Percentiles rank a stretch among this genome's conserved stretches.
These are phyloP conservation scores for Polypterus bichir DNA, from an alignment of 2,113 vertebrate genomes.

Conservation along the genomic window DNA sequence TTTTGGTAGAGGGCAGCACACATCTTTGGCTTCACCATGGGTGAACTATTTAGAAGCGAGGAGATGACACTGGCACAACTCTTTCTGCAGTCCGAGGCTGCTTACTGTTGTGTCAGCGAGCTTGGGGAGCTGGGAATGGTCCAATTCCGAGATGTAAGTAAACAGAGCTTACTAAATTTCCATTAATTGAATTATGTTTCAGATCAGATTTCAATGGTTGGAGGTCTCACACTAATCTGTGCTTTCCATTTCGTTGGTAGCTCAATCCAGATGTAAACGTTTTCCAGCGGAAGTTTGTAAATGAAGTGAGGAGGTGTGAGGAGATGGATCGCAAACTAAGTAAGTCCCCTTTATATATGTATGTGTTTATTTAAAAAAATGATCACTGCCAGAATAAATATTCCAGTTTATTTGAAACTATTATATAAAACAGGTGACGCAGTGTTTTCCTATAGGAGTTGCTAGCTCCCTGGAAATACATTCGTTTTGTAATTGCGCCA, in stretches of 20 bases:
- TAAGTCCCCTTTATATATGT: conserved; percentile 37
- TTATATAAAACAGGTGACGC: too few species aligned
- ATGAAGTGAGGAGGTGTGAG: conserved; percentile 89
- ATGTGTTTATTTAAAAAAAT: neutral
- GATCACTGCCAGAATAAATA: neutral
- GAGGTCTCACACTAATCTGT: neutral
- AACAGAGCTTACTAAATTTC: neutral
- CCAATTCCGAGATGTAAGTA: conserved; percentile 91
- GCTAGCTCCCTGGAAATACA: too few species aligned
- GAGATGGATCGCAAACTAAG: conserved; percentile 96
- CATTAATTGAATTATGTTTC: too few species aligned
- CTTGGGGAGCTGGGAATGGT: conserved; percentile 94
- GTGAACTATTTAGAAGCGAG: conserved; percentile 90
- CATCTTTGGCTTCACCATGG: conserved; percentile 54
- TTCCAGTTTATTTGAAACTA: too few species aligned
- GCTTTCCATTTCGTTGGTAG: conserved; percentile 35
- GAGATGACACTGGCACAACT: conserved; percentile 97
- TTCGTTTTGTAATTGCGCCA: too few species aligned
- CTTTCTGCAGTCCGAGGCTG: conserved; percentile 91
- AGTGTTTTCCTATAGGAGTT: too few species aligned
- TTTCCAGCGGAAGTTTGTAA: conserved; percentile 95
- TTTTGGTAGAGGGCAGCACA: conserved; percentile 7
- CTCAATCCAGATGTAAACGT: conserved; percentile 95
- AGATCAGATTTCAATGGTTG: neutral
- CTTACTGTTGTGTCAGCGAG: conserved; percentile 93